A percentile compares a stretch with the other conserved stretches of the same genome.
phyloP scores from a whole-genome alignment of 2,888 invertebrate species.

The Leptarthrus brevirostris region DNA sequence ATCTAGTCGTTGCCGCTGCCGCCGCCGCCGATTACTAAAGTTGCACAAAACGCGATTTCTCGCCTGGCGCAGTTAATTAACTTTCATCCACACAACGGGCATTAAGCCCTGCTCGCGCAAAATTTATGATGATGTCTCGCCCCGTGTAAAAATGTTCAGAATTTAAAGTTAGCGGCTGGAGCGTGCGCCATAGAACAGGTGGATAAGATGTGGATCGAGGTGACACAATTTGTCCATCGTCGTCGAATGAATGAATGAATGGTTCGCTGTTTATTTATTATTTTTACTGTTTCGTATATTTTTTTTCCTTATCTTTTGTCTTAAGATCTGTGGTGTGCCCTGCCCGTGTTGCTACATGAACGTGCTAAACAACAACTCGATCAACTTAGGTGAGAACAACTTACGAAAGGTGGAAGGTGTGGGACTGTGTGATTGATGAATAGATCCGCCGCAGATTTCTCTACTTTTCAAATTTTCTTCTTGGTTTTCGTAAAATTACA shows the following conservation, averaged over 20 bases:
- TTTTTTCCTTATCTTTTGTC: conserved; percentile 26
- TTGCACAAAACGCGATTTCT: not conserved
- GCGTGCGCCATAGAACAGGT: not conserved
- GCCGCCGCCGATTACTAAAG: too few species aligned
- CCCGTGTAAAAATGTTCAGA: not conserved
- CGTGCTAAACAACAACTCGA: too few species aligned
- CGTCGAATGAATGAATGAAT: not conserved
- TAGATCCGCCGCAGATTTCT: not conserved
- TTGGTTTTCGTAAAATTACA: not conserved
- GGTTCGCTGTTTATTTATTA: conserved; percentile 8
- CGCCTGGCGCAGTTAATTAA: not conserved
- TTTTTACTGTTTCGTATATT: conserved; percentile 1
- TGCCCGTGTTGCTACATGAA: not conserved
- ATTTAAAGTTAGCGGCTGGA: not conserved
- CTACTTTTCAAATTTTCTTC: not conserved
- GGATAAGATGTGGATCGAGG: not conserved
- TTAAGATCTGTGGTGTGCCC: conserved; percentile 27
- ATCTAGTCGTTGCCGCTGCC: not conserved
- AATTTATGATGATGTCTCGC: conserved; percentile 1
- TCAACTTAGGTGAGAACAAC: not conserved
- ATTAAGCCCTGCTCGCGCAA: not conserved
- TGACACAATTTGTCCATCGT: not conserved
- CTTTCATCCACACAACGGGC: not conserved
- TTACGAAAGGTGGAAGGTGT: not conserved
- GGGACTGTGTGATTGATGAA: not conserved